Percentiles rank a stretch among this genome's conserved stretches.
These are phyloP conservation scores for Cyphomyrus discorhynchus DNA, from an alignment of 2,113 vertebrate species.

Conservation along the genomic window DNA sequence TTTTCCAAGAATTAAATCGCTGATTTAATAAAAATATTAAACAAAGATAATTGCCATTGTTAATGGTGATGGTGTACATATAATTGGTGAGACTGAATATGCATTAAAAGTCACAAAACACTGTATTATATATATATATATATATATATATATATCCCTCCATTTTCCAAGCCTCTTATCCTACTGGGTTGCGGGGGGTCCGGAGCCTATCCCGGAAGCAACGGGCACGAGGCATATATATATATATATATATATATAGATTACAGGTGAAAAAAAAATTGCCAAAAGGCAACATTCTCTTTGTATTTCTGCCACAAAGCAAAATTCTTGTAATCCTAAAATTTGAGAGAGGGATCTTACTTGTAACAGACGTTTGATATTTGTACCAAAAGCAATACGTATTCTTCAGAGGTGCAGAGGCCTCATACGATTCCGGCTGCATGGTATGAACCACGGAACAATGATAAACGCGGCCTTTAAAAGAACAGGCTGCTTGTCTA, in stretches of 20 bases:
- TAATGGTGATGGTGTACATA: not conserved
- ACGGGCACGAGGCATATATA: too few relatives aligned
- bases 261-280: not conserved
- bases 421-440: not conserved
- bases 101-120: not conserved
- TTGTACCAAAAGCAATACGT: not conserved
- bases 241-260: not conserved
- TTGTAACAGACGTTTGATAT: not conserved
- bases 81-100: not conserved
- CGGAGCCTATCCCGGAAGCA: too few relatives aligned
- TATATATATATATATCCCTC: too few relatives aligned
- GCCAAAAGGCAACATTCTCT: not conserved
- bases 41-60: not conserved
- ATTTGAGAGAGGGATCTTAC: not conserved
- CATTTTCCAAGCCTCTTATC: too few relatives aligned
- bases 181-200: too few relatives aligned
- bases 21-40: not conserved
- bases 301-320: not conserved
- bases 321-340: not conserved
- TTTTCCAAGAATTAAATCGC: not conserved
- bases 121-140: not conserved
- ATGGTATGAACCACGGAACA: conserved; percentile 54
- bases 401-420: not conserved
- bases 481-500: conserved; percentile 58
- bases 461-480: conserved; percentile 55